A percentile compares a stretch with the other conserved stretches of the same genome.
Evolutionary conservation across 2,113 vertebrate species (phyloP).

Genomic region (Sula dactylatra): DNA sequence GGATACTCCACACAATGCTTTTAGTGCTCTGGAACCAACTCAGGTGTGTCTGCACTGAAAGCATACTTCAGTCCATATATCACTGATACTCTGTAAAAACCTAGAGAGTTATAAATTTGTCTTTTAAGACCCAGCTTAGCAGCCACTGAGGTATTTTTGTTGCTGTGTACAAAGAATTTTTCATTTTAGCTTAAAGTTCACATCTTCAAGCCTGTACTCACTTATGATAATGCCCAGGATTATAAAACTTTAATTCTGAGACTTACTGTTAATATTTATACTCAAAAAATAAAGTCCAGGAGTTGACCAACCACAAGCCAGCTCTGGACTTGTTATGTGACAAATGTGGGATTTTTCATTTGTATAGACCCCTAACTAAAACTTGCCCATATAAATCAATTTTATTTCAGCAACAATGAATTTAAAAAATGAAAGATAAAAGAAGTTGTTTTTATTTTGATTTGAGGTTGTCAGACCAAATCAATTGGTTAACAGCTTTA

Average conservation of each 20-base stretch:
- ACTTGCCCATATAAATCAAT: not conserved
- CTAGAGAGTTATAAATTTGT: not conserved
- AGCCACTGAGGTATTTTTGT: not conserved
- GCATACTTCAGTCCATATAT: not conserved
- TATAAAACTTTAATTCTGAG: not conserved
- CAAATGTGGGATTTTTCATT: not conserved
- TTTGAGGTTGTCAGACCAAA: not conserved
- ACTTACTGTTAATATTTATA: not conserved
- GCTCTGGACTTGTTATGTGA: not conserved
- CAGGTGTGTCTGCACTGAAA: not conserved
- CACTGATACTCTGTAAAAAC: not conserved
- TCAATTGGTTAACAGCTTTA: not conserved
- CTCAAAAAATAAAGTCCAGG: not conserved
- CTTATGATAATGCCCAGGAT: not conserved
- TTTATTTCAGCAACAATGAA: not conserved
- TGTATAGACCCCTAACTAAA: not conserved
- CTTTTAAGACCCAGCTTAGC: not conserved
- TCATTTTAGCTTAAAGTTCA: not conserved
- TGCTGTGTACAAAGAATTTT: not conserved
- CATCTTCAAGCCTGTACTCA: not conserved
- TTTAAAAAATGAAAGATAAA: not conserved
- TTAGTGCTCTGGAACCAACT: not conserved
- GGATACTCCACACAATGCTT: not conserved
- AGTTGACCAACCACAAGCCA: not conserved
- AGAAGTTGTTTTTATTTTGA: not conserved